Conservation (phyloP, 2,888 invertebrate species). For the Brenthis daphne region DNA sequence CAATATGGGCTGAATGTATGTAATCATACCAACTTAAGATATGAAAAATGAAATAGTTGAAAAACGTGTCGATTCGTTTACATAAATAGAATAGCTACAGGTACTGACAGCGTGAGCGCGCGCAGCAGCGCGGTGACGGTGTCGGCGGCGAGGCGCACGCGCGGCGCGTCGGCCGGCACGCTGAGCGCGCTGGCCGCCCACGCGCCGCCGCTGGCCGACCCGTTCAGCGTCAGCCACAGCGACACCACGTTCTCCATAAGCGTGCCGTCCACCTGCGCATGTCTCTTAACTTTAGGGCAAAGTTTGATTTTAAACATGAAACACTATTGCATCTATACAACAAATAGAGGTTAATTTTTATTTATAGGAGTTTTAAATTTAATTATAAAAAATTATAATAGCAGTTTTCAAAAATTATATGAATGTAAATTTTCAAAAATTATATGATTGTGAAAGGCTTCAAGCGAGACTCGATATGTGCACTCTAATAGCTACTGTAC, state of each 20-base stretch:
- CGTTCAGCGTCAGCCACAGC: slow-evolving; percentile 93
- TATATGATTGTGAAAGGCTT: too few species aligned
- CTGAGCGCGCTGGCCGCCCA: slow-evolving; percentile 65
- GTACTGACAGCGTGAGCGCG: slow-evolving; percentile 59
- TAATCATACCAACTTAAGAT: not conserved
- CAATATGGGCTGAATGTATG: too few species aligned
- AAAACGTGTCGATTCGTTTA: too few species aligned
- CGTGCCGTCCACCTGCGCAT: slow-evolving; percentile 84
- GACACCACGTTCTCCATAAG: slow-evolving; percentile 92
- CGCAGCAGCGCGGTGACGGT: slow-evolving; percentile 67
- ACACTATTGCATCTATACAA: too few species aligned
- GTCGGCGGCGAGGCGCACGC: slow-evolving; percentile 73
- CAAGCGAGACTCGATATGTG: too few species aligned
- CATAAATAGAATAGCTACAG: too few species aligned
- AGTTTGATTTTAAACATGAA: too few species aligned
- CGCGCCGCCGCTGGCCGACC: slow-evolving; percentile 75
- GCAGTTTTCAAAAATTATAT: too few species aligned
- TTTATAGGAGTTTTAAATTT: too few species aligned
- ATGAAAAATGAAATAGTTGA: slow-evolving; percentile 24
- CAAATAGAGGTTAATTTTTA: too few species aligned
- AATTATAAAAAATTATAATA: too few species aligned
- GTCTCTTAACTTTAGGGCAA: not conserved
- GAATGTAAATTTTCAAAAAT: too few species aligned
- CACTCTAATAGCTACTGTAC: slow-evolving; percentile 40
- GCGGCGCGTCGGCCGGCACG: slow-evolving; percentile 72